Evolutionary conservation across 2,113 vertebrate species (phyloP), one percentile per base, ranked within the genome.

Genomic region (Guaruba guarouba): DNA sequence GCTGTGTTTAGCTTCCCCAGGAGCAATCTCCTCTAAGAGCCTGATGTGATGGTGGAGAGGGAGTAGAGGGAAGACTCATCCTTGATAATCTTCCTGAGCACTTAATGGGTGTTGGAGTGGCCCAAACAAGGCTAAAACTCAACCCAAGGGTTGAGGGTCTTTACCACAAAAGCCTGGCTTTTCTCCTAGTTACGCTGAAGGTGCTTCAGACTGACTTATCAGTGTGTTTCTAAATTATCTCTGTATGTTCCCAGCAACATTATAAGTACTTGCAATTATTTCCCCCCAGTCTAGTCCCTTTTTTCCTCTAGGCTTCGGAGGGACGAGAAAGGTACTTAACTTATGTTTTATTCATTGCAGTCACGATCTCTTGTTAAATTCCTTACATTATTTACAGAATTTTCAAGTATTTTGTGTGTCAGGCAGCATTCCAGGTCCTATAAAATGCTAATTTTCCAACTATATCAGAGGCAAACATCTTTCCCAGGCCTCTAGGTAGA

Each of bases 301-400:
- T 95, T 96, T 82, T 96, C 86, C 69, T 93, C 67, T 80, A 92
- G 87, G 92, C 43, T 92, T 95, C 67, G 37, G 94, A 91, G 91
- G 88, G 94, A 96, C 92, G 0, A 2, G 85, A 90, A 97, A 96
- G 82, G 94, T 96, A 95, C 95, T 95, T 96, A 96, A 69, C 81
- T 95, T 63, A 96, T 97, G 49, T 96, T 97, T 97, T 97, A 97
- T 97, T 97, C 93, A 96, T 97, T 54, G 35, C 81, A 95, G 89
- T 78, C 81, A 54, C 92, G 82, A 91, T 97, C 93, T 97, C 93
- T 95, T 79, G 95, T 96, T 98, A 97, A 97, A 96, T 98, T 96
- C 73, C 93, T 97, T 97, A 95, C 96, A 97, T 98, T 97, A 97
- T 97, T 97, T 97, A 97, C 96, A 92, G 96, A 96, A 97, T 96